Base-by-base conservation (phyloP, 64 coral and sea anemone genomes). In the Actinia tenebrosa region DNA sequence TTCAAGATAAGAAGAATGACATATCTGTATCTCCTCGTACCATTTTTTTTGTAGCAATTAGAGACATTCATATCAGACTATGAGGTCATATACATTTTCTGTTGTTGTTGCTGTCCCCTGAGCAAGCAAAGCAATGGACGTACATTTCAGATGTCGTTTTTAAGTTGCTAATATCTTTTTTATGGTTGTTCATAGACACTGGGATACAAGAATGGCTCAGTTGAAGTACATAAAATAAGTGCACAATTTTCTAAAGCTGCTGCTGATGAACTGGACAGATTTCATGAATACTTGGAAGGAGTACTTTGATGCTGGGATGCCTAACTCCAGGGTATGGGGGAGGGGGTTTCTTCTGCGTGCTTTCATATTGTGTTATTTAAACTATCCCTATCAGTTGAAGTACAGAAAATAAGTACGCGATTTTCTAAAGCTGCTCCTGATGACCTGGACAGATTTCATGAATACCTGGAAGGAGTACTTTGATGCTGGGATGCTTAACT, bases 231-330 rank as follows among this genome's bases (percentile, higher is more conserved):
- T 60, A 37, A 37, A 37, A 90, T 96, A 53, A 96, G 80, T 71
- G 64, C 61, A 79, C 54, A 44, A 19, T 96, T 93, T 80, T 84
- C 94, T 66, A 88, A 77, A 8, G 89, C 88, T 17, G 86, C 91
- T 45, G 84, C 88, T 46, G 94, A 96, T 88, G 91, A 96, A 46
- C 86, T 96, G 59, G 94, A 96, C 72, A 80, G 88, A 82, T 96
- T 96, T 88, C 60, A 83, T 50, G 81, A 79, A 25, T 96, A 90
- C 71, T 63, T 93, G 16, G 88, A 88, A 75, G 64, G 64, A 69
- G 69, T 8, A 27, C 69, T 75, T 75, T 75, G 69, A 75, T 58
- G 10, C 56, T 58, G 10, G 13, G 56, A 58, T 11, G 10, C 5
- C 56, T 16, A 13, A 16, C 56, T 58, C 56, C 56, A 58, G 10